Conservation (phyloP, 1,140 invertebrate genomes). For the Helicoverpa armigera region DNA sequence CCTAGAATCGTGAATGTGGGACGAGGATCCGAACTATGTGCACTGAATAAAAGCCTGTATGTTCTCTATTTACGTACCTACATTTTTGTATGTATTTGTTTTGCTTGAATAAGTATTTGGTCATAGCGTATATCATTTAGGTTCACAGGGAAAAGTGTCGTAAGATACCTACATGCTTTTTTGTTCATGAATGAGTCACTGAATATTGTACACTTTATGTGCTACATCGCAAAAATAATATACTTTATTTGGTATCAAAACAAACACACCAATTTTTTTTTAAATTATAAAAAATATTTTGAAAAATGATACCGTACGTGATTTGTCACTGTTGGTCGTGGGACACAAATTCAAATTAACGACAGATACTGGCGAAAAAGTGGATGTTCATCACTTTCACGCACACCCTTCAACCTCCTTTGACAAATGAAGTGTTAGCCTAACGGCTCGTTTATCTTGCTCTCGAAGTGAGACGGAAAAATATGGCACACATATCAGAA, state of each 20-base stretch:
- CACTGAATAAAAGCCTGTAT: too few species aligned
- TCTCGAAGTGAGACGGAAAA: constrained; percentile 33
- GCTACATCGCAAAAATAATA: background rate
- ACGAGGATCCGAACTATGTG: too few species aligned
- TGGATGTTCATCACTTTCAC: constrained; percentile 42
- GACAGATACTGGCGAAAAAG: constrained; percentile 37
- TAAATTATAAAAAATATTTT: constrained; percentile 37
- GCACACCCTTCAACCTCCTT: constrained; percentile 34
- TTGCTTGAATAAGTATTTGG: too few species aligned
- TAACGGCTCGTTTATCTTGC: constrained; percentile 40
- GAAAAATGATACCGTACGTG: constrained; percentile 8
- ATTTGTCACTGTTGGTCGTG: constrained; percentile 32
- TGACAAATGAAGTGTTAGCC: constrained; percentile 44
- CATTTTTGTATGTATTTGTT: too few species aligned
- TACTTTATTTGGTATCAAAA: background rate
- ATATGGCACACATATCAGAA: constrained; percentile 32
- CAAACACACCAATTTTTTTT: background rate
- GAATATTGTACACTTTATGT: background rate
- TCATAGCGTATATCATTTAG: too few species aligned
- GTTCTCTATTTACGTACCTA: too few species aligned
- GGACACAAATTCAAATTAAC: constrained; percentile 40
- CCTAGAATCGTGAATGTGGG: too few species aligned
- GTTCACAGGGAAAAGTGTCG: too few species aligned
- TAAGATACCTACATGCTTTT: too few species aligned
- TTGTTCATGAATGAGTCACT: too few species aligned